Evolutionary conservation across 2,888 invertebrate species (phyloP).

Genomic region (Acholoe squamosa): DNA sequence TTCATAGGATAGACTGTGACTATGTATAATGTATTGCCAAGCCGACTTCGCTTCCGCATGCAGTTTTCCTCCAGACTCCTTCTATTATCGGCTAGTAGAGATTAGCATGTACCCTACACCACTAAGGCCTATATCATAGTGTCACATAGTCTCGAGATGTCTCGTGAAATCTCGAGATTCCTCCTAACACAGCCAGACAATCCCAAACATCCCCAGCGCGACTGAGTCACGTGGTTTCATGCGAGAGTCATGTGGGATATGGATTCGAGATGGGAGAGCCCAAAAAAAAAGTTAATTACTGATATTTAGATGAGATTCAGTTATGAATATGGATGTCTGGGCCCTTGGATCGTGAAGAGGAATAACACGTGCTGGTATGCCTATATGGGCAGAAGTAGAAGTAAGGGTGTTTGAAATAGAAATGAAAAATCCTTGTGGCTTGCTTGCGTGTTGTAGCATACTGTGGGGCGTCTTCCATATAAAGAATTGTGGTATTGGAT

Average conservation of each 20-base stretch:
- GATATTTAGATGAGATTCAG: background rate
- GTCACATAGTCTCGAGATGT: background rate
- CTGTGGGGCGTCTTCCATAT: background rate
- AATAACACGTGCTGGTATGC: no score
- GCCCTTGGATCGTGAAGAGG: background rate
- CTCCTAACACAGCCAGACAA: background rate
- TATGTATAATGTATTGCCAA: no score
- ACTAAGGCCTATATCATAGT: background rate
- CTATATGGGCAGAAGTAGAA: no score
- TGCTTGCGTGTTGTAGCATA: background rate
- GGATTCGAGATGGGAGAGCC: background rate
- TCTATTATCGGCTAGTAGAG: background rate
- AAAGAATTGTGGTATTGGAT: no score
- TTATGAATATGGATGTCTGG: slow-evolving; percentile 19
- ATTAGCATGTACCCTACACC: background rate
- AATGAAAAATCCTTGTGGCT: slow-evolving; percentile 1
- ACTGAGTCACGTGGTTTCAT: background rate
- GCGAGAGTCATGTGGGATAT: background rate
- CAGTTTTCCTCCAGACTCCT: background rate
- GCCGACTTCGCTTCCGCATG: no score
- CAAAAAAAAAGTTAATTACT: slow-evolving; percentile 23
- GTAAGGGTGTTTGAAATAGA: background rate
- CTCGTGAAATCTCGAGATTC: background rate
- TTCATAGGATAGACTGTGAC: no score
- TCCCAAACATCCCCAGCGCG: no score